Conservation (phyloP, 53 echinoderm and acorn worm genomes). For the Mesocentrotus franciscanus region DNA sequence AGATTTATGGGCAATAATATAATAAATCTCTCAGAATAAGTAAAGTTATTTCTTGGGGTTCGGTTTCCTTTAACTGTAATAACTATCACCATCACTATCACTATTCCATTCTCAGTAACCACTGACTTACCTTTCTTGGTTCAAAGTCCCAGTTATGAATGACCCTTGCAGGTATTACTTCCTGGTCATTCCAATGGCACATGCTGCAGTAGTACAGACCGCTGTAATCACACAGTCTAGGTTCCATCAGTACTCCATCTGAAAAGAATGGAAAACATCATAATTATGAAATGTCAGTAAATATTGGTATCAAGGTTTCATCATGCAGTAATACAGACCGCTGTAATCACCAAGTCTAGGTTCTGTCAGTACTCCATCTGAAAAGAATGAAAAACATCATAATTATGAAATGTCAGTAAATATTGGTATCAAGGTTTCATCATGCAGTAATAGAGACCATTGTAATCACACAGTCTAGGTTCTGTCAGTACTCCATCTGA, state of each 20-base stretch:
- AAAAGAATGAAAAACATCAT: background rate
- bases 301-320: background rate
- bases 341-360: conserved; percentile 94
- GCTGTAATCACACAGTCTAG: conserved; percentile 92
- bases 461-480: conserved; percentile 94
- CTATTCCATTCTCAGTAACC: background rate
- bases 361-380: conserved; percentile 64
- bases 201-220: conserved; percentile 90
- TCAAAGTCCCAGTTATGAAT: conserved; percentile 99
- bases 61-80: no score
- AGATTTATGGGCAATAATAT: no score
- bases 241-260: conserved; percentile 68
- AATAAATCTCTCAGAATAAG: no score
- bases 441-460: conserved; percentile 89
- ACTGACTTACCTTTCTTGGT: conserved; percentile 85
- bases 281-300: background rate
- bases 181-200: conserved; percentile 97
- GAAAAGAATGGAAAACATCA: background rate
- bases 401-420: background rate
- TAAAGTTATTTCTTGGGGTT: no score
- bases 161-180: conserved; percentile 97
- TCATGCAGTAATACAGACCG: conserved; percentile 88
- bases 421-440: background rate
- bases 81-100: background rate
- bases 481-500: conserved; percentile 63